Evolutionary conservation across 2,797 vertebrate genomes (phyloP).

Genomic region (Tiaroga cobitis): DNA sequence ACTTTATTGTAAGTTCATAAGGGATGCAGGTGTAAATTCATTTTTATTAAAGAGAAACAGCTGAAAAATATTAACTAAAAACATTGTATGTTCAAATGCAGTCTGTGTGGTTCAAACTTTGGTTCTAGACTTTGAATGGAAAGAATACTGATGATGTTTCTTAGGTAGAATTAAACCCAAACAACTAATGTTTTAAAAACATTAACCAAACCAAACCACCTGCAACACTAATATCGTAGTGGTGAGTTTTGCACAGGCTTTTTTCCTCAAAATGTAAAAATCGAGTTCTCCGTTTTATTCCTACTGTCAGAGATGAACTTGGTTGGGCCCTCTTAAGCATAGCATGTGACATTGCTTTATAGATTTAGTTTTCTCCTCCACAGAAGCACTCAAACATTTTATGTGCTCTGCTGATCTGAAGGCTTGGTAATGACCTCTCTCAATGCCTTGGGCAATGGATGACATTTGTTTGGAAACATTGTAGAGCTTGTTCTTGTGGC

Average conservation of each 20-base stretch:
- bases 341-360: conserved; percentile 12
- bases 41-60: too few relatives aligned
- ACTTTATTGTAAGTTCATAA: not conserved
- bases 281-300: not conserved
- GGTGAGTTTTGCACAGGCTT: not conserved
- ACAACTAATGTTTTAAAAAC: not conserved
- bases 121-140: not conserved
- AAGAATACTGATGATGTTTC: not conserved
- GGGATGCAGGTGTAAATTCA: too few relatives aligned
- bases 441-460: conserved; percentile 47
- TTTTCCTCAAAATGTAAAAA: not conserved
- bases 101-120: too few relatives aligned
- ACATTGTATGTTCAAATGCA: too few relatives aligned
- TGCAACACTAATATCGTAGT: not conserved
- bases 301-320: not conserved
- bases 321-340: not conserved
- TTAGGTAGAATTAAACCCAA: not conserved
- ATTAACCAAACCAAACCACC: not conserved
- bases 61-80: too few relatives aligned
- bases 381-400: conserved; percentile 29
- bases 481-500: conserved; percentile 48
- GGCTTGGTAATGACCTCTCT: conserved; percentile 38
- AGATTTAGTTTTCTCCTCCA: conserved; percentile 3
- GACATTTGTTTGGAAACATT: conserved; percentile 61
- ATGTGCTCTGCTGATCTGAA: conserved; percentile 40